Conservation (phyloP, 2,113 vertebrate species). For the Dendropsophus ebraccatus region DNA sequence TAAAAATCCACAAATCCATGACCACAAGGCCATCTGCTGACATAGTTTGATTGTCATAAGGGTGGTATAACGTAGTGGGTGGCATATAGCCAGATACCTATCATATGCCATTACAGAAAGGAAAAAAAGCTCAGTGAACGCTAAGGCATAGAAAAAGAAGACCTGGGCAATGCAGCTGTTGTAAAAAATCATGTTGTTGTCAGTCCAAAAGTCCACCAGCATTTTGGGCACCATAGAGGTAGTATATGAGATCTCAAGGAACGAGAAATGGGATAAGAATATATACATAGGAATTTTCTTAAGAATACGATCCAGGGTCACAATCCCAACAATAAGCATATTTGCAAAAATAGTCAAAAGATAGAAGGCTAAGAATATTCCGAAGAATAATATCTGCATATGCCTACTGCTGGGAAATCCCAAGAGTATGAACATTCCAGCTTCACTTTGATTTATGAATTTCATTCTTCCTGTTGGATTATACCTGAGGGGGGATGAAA, state of each 20-base stretch:
- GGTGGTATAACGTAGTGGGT: slow-evolving; percentile 20
- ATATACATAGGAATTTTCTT: slow-evolving; percentile 44
- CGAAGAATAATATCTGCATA: slow-evolving; percentile 15
- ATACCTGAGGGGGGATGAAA: neutral
- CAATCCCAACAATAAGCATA: slow-evolving; percentile 21
- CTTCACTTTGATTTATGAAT: slow-evolving; percentile 2
- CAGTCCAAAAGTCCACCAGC: slow-evolving; percentile 31
- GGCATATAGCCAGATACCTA: slow-evolving; percentile 45
- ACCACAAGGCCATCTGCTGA: slow-evolving; percentile 14
- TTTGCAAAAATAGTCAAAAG: slow-evolving; percentile 29
- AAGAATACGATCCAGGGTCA: neutral
- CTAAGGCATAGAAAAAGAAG: slow-evolving; percentile 49
- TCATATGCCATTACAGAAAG: slow-evolving; percentile 49
- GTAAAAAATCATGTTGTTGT: slow-evolving; percentile 34
- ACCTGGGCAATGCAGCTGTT: slow-evolving; percentile 41
- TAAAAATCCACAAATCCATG: slow-evolving; percentile 48
- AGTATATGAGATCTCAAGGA: slow-evolving; percentile 46
- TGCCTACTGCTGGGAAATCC: slow-evolving; percentile 35
- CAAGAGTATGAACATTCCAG: slow-evolving; percentile 33
- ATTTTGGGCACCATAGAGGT: slow-evolving; percentile 47
- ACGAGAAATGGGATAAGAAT: slow-evolving; percentile 49
- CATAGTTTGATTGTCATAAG: slow-evolving; percentile 20
- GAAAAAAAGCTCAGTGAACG: slow-evolving; percentile 51
- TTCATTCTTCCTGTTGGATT: neutral
- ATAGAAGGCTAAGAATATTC: slow-evolving; percentile 26